Evolutionary conservation across 1,140 invertebrate species (phyloP), one percentile per base, ranked within the genome.

Genomic region (Monochamus saltuarius): DNA sequence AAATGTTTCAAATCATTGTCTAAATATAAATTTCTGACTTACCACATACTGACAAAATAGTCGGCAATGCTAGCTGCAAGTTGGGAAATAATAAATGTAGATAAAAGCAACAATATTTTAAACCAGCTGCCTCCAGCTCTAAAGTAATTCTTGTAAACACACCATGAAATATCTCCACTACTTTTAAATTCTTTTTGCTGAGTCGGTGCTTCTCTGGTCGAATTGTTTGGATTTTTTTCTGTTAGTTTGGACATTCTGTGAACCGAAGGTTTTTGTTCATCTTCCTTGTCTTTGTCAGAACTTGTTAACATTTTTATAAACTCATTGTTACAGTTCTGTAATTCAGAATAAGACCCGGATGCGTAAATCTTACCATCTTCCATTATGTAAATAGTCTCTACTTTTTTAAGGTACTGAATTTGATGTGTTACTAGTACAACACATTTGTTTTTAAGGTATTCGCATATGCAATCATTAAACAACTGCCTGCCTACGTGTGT

Each of bases 371-470:
- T 64, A 1, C 86, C 87, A 69, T 87, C 82, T 49, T 85, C 82
- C 62, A 87, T 70, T 40, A 80, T 85, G 65, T 84, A 84, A 78
- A 83, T 84, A 74, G 83, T 71, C 68, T 93, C 86, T 4, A 90
- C 90, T 45, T 85, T 82, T 69, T 87, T 86, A 2, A 96, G 78
- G 69, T 90, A 94, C 73, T 95, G 92, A 56, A 95, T 74, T 75
- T 95, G 92, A 78, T 96, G 92, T 1, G 92, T 95, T 7, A 93
- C 89, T 14, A 94, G 79, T 68, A 96, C 84, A 0, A 87, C 78
- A 10, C 88, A 88, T 67, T 91, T 87, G 16, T 84, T 77, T n/a
- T 83, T 81, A 59, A 94, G 75, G 69, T 85, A 89, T 9, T 83
- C 83, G 2, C 78, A 77, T 40, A 89, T 82, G 65, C 87, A 89